phyloP scores from a whole-genome alignment of 2,113 vertebrate species.

The Centrocercus urophasianus region DNA sequence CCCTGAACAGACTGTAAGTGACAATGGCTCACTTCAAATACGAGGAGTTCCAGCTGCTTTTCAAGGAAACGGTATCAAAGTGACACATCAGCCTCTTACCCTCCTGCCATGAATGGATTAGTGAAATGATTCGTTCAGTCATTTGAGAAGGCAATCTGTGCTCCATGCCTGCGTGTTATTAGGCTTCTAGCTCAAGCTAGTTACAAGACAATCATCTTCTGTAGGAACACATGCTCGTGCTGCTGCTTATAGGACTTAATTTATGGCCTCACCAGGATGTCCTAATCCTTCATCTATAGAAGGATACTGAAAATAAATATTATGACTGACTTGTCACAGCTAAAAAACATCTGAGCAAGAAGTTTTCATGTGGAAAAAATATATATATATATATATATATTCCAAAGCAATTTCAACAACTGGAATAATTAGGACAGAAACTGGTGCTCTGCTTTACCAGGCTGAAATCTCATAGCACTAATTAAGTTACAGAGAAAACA shows the following conservation, averaged over 20 bases:
- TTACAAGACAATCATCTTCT: constrained; percentile 32
- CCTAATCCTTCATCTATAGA: constrained; percentile 23
- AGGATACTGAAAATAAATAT: constrained; percentile 24
- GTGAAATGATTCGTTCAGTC: constrained; percentile 44
- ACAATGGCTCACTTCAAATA: constrained; percentile 1
- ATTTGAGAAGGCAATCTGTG: constrained; percentile 49
- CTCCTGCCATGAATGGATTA: constrained; percentile 54
- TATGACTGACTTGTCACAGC: background rate
- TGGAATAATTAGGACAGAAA: background rate
- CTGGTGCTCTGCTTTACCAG: background rate
- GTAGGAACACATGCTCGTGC: background rate
- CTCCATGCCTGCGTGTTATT: constrained; percentile 18
- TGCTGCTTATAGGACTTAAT: background rate
- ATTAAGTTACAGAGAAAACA: background rate
- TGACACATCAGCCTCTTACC: constrained; percentile 40
- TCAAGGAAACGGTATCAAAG: constrained; percentile 38
- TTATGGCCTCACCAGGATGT: constrained; percentile 23
- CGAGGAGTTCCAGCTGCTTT: constrained; percentile 48
- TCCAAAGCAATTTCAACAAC: background rate
- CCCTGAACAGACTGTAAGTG: background rate
- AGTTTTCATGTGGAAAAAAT: background rate
- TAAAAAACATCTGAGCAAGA: constrained; percentile 19
- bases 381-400: background rate
- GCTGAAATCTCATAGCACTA: background rate
- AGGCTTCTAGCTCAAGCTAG: constrained; percentile 26